Percentiles rank a stretch among this genome's conserved stretches.
These are phyloP conservation scores for Loxodonta africana DNA, from an alignment of 2,113 vertebrate species.

Conservation along the genomic window DNA sequence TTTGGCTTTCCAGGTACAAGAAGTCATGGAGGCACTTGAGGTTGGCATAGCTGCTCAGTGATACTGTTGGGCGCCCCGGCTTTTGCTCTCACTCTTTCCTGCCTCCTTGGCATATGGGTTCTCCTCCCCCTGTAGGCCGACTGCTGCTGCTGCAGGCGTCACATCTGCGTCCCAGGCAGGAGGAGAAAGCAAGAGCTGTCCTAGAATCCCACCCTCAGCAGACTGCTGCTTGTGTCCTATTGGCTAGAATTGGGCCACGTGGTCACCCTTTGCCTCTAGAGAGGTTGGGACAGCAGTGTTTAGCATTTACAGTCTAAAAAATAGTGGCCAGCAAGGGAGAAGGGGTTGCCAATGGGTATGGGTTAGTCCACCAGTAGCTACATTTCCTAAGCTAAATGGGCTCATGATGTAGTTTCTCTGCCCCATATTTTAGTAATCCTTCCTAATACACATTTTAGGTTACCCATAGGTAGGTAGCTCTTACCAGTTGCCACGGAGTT, in stretches of 20 bases:
- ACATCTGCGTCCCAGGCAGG: neutral
- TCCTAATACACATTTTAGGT: neutral
- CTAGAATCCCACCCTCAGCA: neutral
- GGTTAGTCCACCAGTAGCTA: neutral
- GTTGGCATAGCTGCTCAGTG: fast-evolving
- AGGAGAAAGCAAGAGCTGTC: neutral
- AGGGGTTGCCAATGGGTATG: neutral
- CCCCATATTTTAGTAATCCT: neutral
- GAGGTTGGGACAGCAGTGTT: neutral
- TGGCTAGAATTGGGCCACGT: neutral
- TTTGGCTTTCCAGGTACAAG: neutral
- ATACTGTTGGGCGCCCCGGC: fast-evolving
- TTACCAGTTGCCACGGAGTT: neutral
- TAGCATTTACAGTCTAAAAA: neutral
- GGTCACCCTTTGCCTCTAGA: neutral
- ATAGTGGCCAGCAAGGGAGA: neutral
- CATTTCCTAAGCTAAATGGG: neutral
- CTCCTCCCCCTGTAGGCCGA: neutral
- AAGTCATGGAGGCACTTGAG: neutral
- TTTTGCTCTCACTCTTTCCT: neutral
- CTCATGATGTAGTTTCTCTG: neutral
- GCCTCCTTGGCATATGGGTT: too few relatives aligned
- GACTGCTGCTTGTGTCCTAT: neutral
- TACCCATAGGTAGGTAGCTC: neutral
- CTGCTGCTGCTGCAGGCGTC: neutral